Percentiles rank a stretch among this genome's conserved stretches.
Evolutionary conservation across 2,797 vertebrate species (phyloP).

Genomic region (Eupleurogrammus muticus): DNA sequence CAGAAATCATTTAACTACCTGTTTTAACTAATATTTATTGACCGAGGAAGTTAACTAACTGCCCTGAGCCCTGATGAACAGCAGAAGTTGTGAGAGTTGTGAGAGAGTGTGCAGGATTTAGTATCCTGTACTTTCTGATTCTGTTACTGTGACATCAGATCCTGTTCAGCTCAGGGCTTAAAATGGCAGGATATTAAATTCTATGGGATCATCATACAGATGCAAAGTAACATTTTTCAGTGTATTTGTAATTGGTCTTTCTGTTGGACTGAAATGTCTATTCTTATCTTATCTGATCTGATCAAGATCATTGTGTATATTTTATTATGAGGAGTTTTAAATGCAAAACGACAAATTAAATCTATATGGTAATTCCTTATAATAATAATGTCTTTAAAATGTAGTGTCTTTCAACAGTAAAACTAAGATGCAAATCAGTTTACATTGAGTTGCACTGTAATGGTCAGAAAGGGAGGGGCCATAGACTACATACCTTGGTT

Average conservation of each 20-base stretch:
- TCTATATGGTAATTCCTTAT: no score
- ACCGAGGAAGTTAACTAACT: no score
- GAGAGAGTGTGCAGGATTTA: conserved; percentile 24
- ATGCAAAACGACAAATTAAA: background rate
- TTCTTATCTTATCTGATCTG: background rate
- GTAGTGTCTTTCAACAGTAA: no score
- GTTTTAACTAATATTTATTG: no score
- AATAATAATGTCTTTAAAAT: no score
- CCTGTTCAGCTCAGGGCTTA: conserved; percentile 24
- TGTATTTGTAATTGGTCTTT: conserved; percentile 1
- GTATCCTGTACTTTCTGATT: conserved; percentile 14
- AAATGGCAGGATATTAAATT: conserved; percentile 70
- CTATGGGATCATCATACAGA: conserved; percentile 52
- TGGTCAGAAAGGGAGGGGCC: no score
- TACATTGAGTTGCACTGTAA: background rate
- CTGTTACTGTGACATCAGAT: conserved; percentile 43
- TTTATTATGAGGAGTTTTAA: conserved; percentile 16
- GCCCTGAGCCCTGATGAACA: background rate
- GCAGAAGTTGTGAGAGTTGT: background rate
- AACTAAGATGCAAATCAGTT: background rate
- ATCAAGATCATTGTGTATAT: conserved; percentile 2
- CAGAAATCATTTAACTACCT: background rate
- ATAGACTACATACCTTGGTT: conserved; percentile 82
- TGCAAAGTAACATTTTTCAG: conserved; percentile 37
- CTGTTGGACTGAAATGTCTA: background rate